A percentile compares a stretch with the other conserved stretches of the same genome.
Conservation (phyloP, 2,888 invertebrate genomes). For the Torymus aiolomorphi region DNA sequence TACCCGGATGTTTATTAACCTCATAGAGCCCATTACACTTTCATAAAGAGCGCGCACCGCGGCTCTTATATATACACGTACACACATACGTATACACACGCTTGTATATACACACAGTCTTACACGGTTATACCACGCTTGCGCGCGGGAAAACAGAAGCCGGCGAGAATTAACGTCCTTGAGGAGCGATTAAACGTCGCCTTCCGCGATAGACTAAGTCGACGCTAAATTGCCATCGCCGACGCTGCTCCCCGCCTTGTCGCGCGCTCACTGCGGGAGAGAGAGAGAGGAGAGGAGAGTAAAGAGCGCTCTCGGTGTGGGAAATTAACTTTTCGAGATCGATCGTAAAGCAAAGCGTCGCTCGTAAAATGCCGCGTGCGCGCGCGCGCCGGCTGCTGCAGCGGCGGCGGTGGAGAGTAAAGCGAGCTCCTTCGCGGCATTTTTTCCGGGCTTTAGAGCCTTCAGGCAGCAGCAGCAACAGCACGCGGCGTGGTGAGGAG, state of each 20-base stretch:
- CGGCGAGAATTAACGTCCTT: slow-evolving; percentile 53
- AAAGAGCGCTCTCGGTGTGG: slow-evolving; percentile 41
- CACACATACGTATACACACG: neutral
- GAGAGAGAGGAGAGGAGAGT: neutral
- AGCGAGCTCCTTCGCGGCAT: too few relatives aligned
- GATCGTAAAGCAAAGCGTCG: slow-evolving; percentile 56
- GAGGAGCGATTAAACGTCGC: slow-evolving; percentile 52
- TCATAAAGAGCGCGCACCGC: slow-evolving; percentile 26
- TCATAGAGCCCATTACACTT: slow-evolving; percentile 37
- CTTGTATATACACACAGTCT: too few relatives aligned
- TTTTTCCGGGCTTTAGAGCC: neutral
- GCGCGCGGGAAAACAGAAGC: slow-evolving; percentile 37
- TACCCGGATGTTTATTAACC: slow-evolving; percentile 49
- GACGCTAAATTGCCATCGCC: neutral
- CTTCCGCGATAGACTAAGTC: slow-evolving; percentile 55
- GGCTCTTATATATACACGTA: neutral
- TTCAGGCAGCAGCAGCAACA: too few relatives aligned
- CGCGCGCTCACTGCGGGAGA: neutral
- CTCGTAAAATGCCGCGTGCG: slow-evolving; percentile 46
- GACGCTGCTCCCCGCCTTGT: neutral
- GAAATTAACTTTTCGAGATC: slow-evolving; percentile 57
- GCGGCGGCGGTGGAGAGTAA: too few relatives aligned
- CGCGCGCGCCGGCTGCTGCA: neutral
- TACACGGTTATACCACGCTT: too few relatives aligned
- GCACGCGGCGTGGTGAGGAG: too few relatives aligned